These are phyloP conservation scores for Cremastobaeus sp. DNA, from an alignment of 2,888 invertebrate species.

Conservation along the genomic window DNA sequence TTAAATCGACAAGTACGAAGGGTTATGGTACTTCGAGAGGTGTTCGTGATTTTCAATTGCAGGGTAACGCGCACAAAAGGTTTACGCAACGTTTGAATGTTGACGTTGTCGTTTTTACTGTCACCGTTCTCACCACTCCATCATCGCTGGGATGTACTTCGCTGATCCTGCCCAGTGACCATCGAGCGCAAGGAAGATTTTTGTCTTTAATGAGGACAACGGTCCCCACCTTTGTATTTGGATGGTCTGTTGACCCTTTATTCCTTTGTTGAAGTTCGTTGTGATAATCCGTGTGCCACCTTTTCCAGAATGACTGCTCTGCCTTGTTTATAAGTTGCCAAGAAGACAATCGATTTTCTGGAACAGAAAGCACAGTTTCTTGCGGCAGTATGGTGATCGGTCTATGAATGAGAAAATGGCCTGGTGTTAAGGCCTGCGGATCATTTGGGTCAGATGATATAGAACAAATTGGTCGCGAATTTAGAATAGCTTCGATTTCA, in stretches of 20 bases:
- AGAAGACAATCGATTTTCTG: too few species aligned
- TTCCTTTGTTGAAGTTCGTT: slow-evolving; percentile 22
- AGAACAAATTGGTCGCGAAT: too few species aligned
- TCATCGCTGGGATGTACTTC: slow-evolving; percentile 9
- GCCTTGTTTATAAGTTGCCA: slow-evolving; percentile 4
- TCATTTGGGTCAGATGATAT: slow-evolving; percentile 10
- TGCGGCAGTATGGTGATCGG: slow-evolving; percentile 2
- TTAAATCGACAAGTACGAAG: too few species aligned
- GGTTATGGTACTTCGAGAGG: too few species aligned
- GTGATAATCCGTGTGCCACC: background rate
- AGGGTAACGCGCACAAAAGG: too few species aligned
- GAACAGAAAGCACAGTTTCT: too few species aligned
- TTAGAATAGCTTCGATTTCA: too few species aligned
- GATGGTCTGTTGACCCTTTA: slow-evolving; percentile 44
- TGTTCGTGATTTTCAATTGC: too few species aligned
- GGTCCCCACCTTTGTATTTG: background rate
- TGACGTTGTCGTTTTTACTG: background rate
- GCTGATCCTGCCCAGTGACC: slow-evolving; percentile 4
- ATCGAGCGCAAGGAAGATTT: background rate
- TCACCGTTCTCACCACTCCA: slow-evolving; percentile 4
- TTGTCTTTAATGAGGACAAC: too few species aligned
- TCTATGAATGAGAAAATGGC: slow-evolving; percentile 5
- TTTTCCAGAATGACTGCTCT: background rate
- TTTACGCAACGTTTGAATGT: too few species aligned
- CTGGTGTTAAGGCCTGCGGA: slow-evolving; percentile 4